Conservation (phyloP, 2,797 vertebrate species). For the Cossypha polioptera region DNA sequence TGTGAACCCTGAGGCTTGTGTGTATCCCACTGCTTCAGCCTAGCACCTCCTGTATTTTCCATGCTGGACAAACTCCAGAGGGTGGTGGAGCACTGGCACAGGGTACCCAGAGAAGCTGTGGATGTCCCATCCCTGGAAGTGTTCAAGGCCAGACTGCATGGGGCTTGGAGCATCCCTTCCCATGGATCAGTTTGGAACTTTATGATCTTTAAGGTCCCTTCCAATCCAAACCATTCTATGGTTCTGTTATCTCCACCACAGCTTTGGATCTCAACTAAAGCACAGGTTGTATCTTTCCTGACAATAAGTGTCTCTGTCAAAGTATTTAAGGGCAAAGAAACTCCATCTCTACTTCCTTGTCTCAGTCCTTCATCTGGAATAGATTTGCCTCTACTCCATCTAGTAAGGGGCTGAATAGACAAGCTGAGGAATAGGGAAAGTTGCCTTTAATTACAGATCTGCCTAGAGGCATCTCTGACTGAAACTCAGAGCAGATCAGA, state of each 20-base stretch:
- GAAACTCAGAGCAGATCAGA: not conserved
- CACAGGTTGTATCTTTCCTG: not conserved
- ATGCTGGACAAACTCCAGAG: not conserved
- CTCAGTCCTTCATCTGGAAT: not conserved
- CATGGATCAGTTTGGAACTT: not conserved
- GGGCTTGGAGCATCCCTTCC: not conserved
- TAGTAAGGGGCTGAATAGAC: not conserved
- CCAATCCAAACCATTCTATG: not conserved
- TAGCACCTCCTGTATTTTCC: not conserved
- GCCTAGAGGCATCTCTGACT: not conserved
- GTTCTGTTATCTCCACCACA: not conserved
- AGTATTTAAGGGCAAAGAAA: not conserved
- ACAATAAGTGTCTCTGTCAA: not conserved
- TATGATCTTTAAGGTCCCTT: not conserved
- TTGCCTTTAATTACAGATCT: not conserved
- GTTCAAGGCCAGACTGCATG: accelerated
- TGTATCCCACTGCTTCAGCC: not conserved
- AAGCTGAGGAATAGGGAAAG: not conserved
- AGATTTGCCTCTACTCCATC: not conserved
- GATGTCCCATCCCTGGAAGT: not conserved
- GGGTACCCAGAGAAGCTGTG: not conserved
- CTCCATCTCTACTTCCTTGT: not conserved
- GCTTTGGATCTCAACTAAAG: not conserved
- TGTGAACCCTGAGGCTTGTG: accelerated
- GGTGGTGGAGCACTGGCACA: not conserved